Percentiles rank a stretch among this genome's conserved stretches.
These are phyloP conservation scores for Doryteuthis pealeii DNA, from an alignment of 1,140 invertebrate genomes.

Conservation along the genomic window DNA sequence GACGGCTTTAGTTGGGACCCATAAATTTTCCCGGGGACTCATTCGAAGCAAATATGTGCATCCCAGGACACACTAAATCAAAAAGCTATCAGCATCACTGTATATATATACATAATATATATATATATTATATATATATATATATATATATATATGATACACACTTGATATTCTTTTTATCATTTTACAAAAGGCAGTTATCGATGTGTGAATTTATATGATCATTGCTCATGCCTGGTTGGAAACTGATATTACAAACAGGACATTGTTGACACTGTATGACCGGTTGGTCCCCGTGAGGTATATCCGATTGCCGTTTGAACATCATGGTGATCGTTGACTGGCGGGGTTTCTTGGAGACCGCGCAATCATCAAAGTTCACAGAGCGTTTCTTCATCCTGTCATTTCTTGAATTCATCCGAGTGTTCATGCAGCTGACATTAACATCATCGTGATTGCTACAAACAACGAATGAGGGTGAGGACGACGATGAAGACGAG, in stretches of 20 bases:
- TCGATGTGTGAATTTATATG: constrained; percentile 52
- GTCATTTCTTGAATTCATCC: background rate
- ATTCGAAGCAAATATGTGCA: too few species aligned
- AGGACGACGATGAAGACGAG: background rate
- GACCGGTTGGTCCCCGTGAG: background rate
- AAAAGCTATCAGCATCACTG: too few species aligned
- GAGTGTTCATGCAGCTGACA: background rate
- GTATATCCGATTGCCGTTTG: background rate
- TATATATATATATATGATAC: too few species aligned
- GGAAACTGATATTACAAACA: constrained; percentile 30
- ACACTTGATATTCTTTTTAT: too few species aligned
- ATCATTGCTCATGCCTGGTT: constrained; percentile 32
- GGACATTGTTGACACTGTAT: background rate
- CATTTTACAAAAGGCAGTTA: constrained; percentile 46
- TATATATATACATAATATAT: too few species aligned
- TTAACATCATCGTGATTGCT: background rate
- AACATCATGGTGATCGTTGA: constrained; percentile 13
- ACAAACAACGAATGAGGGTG: background rate
- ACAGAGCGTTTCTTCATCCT: background rate
- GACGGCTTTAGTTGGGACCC: too few species aligned
- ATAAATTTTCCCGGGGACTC: too few species aligned
- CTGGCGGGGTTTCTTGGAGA: constrained; percentile 35
- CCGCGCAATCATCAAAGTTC: constrained; percentile 17
- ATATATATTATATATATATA: too few species aligned
- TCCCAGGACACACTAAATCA: too few species aligned